A percentile compares a stretch with the other conserved stretches of the same genome.
These are phyloP conservation scores for Spea multiplicata DNA, from an alignment of 2,113 vertebrate species.

Conservation along the genomic window DNA sequence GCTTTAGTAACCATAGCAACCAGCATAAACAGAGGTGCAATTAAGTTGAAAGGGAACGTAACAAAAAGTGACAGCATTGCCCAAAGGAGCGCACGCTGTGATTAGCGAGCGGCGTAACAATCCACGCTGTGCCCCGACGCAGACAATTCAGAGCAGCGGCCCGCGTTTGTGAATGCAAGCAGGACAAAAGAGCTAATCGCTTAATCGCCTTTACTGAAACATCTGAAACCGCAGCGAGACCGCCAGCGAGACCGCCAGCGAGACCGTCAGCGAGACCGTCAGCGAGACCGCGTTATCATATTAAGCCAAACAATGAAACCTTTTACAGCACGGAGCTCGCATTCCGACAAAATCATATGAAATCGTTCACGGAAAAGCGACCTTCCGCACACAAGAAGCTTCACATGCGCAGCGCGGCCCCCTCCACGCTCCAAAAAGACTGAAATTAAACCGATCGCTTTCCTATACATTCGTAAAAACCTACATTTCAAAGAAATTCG, in stretches of 20 bases:
- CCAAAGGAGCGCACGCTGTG: neutral
- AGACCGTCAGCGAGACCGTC: slow-evolving; percentile 1
- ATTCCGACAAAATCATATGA: neutral
- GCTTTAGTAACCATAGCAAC: neutral
- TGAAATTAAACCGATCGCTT: too few species aligned
- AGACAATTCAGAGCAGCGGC: neutral
- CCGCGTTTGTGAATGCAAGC: slow-evolving; percentile 7
- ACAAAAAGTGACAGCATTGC: slow-evolving; percentile 19
- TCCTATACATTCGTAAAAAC: too few species aligned
- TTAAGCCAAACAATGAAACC: neutral
- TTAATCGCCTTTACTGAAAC: slow-evolving; percentile 37
- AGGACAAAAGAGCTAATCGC: slow-evolving; percentile 33
- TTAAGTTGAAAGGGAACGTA: neutral
- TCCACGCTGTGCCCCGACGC: neutral
- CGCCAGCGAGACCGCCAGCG: slow-evolving; percentile 15
- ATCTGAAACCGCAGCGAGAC: neutral
- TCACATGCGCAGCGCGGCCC: too few species aligned
- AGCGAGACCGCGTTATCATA: slow-evolving; percentile 7
- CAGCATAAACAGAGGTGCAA: slow-evolving; percentile 8
- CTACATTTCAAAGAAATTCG: too few species aligned
- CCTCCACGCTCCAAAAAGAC: too few species aligned
- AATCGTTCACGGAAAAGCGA: too few species aligned
- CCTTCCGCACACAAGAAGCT: too few species aligned
- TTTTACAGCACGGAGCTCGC: neutral
- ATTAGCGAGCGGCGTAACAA: neutral